These are phyloP conservation scores for Thermophis baileyi DNA, from an alignment of 2,113 vertebrate species.

Conservation along the genomic window DNA sequence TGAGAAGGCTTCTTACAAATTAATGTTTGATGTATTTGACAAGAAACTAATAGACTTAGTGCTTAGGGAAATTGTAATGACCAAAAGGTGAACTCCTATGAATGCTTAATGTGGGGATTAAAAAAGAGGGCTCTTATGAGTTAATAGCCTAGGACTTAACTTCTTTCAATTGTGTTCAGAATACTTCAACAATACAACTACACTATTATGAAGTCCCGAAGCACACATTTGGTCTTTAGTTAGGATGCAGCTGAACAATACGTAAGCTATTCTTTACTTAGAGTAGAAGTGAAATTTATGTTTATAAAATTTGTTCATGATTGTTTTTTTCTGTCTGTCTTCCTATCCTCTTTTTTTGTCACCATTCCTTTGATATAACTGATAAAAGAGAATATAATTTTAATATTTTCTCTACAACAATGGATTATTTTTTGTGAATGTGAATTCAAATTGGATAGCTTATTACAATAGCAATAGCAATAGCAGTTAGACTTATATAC, in stretches of 20 bases:
- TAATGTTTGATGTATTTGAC: background rate
- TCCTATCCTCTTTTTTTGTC: background rate
- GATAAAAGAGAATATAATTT: background rate
- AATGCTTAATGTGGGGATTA: background rate
- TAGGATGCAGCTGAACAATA: background rate
- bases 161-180: background rate
- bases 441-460: background rate
- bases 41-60: background rate
- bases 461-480: no score
- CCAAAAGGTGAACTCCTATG: background rate
- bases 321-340: background rate
- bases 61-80: background rate
- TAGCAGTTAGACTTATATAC: no score
- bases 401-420: background rate
- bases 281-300: background rate
- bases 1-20: background rate
- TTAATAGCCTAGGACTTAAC: background rate
- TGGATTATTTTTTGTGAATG: background rate
- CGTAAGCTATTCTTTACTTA: background rate
- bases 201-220: background rate
- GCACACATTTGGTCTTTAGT: background rate
- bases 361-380: background rate
- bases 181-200: background rate
- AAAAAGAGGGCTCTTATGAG: background rate
- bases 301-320: background rate